These are phyloP conservation scores for Lutjanus erythropterus DNA, from an alignment of 2,113 vertebrate species.

Conservation along the genomic window DNA sequence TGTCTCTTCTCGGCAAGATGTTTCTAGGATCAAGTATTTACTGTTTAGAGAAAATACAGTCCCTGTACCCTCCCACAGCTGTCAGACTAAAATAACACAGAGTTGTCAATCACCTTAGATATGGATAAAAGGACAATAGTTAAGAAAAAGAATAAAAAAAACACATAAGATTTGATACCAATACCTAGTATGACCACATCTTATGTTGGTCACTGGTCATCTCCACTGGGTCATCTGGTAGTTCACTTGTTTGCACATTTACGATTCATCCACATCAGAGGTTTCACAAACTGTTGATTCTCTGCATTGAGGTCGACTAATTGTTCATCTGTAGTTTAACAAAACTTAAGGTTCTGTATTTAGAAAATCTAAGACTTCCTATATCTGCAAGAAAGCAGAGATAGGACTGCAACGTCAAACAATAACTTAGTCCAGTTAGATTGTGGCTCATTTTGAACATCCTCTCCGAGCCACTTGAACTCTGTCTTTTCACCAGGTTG, in stretches of 20 bases:
- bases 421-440: too few species aligned
- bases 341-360: too few species aligned
- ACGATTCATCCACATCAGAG: too few species aligned
- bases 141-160: slow-evolving; percentile 3
- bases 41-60: not conserved
- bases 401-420: too few species aligned
- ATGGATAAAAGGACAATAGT: not conserved
- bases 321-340: too few species aligned
- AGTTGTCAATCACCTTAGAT: slow-evolving; percentile 7
- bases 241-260: slow-evolving; percentile 7
- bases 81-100: slow-evolving; percentile 20
- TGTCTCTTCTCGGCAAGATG: not conserved
- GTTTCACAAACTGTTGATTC: too few species aligned
- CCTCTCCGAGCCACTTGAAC: too few species aligned
- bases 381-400: too few species aligned
- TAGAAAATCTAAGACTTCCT: too few species aligned
- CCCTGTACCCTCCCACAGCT: not conserved
- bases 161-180: not conserved
- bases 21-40: not conserved
- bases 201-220: not conserved
- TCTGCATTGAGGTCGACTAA: too few species aligned
- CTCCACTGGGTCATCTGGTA: slow-evolving; percentile 1
- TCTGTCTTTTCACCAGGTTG: too few species aligned
- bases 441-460: too few species aligned
- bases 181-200: not conserved